These are phyloP conservation scores for Chloroclystis v-ata DNA, from an alignment of 2,888 invertebrate species.

Conservation along the genomic window DNA sequence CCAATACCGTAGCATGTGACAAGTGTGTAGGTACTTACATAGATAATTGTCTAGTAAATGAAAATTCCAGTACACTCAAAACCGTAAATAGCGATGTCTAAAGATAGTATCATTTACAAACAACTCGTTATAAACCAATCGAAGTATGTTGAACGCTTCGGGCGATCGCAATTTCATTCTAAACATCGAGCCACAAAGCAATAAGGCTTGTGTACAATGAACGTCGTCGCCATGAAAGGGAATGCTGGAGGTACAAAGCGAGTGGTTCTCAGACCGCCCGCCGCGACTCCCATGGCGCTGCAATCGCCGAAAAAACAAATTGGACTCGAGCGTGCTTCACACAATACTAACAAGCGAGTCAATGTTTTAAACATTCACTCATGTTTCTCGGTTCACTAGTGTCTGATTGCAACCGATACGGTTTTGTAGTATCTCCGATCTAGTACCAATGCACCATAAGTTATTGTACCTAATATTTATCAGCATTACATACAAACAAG, in stretches of 20 bases:
- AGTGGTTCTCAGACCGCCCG: constrained; percentile 57
- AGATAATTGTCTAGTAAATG: constrained; percentile 30
- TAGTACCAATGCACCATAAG: neutral
- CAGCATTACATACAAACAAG: no score
- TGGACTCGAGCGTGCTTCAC: constrained; percentile 37
- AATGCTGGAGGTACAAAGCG: constrained; percentile 51
- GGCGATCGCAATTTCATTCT: constrained; percentile 46
- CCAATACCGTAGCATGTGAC: constrained; percentile 39
- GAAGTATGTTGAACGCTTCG: constrained; percentile 37
- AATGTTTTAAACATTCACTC: constrained; percentile 48
- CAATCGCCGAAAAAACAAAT: constrained; percentile 60
- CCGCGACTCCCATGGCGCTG: constrained; percentile 51
- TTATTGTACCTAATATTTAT: no score
- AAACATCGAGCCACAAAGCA: constrained; percentile 47
- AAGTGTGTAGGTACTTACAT: constrained; percentile 3
- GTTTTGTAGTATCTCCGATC: neutral
- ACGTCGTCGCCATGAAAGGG: constrained; percentile 54
- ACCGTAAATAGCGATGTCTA: constrained; percentile 29
- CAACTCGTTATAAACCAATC: constrained; percentile 41
- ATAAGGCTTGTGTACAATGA: constrained; percentile 58
- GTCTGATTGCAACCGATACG: constrained; percentile 5
- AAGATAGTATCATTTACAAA: constrained; percentile 38
- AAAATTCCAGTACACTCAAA: constrained; percentile 31
- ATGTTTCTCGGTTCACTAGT: constrained; percentile 17
- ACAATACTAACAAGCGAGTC: constrained; percentile 45